Evolutionary conservation across 2,113 vertebrate genomes (phyloP).

Genomic region (rabbit (Oryctolagus cuniculus)): mOryCun1.1 NC_091435.1:141454501-141455000

Average conservation of each 20-base stretch:
- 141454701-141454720: background rate
- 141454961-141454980: background rate
- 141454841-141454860: background rate
- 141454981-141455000: background rate
- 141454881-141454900: background rate
- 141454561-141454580: background rate
- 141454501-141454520: background rate
- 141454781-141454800: background rate
- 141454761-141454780: background rate
- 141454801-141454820: background rate
- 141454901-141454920: too few relatives aligned
- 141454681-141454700: background rate
- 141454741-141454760: background rate
- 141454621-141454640: too few relatives aligned
- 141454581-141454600: background rate
- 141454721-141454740: background rate
- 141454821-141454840: too few relatives aligned
- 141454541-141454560: too few relatives aligned
- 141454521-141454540: background rate
- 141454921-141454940: background rate
- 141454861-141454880: background rate
- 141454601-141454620: background rate
- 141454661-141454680: background rate
- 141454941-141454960: background rate
- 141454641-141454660: background rate